Evolutionary conservation across 2,113 vertebrate species (phyloP).

Genomic region (Neomonachus schauinslandi): DNA sequence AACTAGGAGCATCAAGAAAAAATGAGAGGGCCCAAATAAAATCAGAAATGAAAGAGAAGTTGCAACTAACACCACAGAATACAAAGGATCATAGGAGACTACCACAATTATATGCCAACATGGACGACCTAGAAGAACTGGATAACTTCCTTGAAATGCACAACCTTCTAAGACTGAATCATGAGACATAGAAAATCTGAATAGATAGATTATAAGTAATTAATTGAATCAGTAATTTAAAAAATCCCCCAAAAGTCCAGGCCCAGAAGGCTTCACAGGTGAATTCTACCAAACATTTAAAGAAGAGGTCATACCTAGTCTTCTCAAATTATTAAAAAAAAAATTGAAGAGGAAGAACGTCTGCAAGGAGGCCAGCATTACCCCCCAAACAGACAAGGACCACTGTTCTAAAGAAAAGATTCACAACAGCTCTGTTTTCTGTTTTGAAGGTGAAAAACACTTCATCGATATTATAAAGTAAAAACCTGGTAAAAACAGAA

Average conservation of each 20-base stretch:
- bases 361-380: not conserved
- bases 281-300: not conserved
- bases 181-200: not conserved
- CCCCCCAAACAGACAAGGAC: not conserved
- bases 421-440: not conserved
- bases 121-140: not conserved
- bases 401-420: not conserved
- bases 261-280: not conserved
- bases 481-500: not conserved
- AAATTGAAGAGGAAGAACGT: not conserved
- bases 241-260: not conserved
- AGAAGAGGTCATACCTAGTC: not conserved
- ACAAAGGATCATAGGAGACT: not conserved
- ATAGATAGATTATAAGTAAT: not conserved
- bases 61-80: not conserved
- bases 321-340: not conserved
- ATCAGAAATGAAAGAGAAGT: not conserved
- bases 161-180: not conserved
- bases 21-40: not conserved
- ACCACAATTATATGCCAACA: not conserved
- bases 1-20: not conserved
- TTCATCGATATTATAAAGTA: not conserved
- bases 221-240: not conserved
- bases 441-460: not conserved
- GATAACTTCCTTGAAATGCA: not conserved